phyloP scores from a whole-genome alignment of 2,797 vertebrate species.

The Pteronotus mesoamericanus region DNA sequence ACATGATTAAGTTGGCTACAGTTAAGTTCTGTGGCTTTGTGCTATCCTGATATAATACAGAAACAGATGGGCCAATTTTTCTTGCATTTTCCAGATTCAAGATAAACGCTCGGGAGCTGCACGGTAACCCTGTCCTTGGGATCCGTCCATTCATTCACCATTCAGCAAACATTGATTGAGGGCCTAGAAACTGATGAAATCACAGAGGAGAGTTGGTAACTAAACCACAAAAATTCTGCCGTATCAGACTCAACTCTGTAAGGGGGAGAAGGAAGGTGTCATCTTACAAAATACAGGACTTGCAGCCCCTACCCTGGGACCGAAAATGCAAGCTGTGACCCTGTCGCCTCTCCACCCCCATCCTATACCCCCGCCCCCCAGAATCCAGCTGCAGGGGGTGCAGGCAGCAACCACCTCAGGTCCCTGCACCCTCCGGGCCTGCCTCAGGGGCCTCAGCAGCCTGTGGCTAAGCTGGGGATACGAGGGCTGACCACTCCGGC shows the following conservation, averaged over 20 bases:
- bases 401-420: background rate
- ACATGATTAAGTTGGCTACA: conserved; percentile 64
- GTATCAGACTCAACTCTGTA: background rate
- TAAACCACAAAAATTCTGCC: background rate
- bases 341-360: too few species aligned
- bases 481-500: background rate
- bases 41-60: conserved; percentile 62
- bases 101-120: conserved; percentile 58
- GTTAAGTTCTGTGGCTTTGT: conserved; percentile 69
- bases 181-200: background rate
- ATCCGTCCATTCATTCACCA: conserved; percentile 37
- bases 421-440: background rate
- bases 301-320: background rate
- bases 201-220: background rate
- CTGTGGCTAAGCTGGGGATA: background rate
- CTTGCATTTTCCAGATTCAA: conserved; percentile 67
- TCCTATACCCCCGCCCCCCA: too few species aligned
- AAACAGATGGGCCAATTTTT: conserved; percentile 72
- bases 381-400: background rate
- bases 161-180: conserved; percentile 63
- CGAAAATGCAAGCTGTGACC: background rate
- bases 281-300: background rate
- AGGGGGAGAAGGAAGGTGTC: background rate
- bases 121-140: conserved; percentile 56
- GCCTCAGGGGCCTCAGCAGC: background rate